Base-by-base conservation (phyloP, 2,113 vertebrate genomes). In the Excalfactoria chinensis region DNA sequence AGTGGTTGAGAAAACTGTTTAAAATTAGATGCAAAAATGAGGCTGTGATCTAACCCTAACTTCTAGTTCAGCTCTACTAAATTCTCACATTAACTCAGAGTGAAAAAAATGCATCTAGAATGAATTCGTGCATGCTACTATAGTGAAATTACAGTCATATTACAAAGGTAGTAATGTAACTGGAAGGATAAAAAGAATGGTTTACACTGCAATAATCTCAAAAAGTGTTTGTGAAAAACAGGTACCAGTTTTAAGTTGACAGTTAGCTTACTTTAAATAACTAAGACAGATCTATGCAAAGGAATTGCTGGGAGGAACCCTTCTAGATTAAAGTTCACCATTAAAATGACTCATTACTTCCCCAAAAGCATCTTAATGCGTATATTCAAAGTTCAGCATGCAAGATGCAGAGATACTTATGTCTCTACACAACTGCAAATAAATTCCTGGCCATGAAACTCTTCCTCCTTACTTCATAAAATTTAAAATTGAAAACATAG, bases 141-240 rank as follows among this genome's bases (percentile, higher is more conserved):
- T 56, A 91, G 40, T 12, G 9, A 64, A 88, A 94, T 63, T 79
- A 92, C 35, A 86, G 34, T 32, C 82, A 35, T 59, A n/a, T 23
- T 83, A 71, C 25, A 86, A 83, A 95, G 72, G 68, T 75, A 80
- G 19, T 25, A 76, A 26, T n/a, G 8, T 22, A 89, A 93, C 9
- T 35, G 22, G 41, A 37, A 41, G 21, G 25, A 87, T 87, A 70
- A 46, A 66, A 91, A 91, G 88, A 32, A n/a, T 82, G 68, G 64
- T 71, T 91, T 91, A 89, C 79, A 86, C 72, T 56, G 32, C 51
- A 71, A 13, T 53, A 90, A 81, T 15, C 37, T 59, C 83, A 93
- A 37, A 73, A 91, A 70, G 71, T 22, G 43, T 18, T 89, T 41
- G 83, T 74, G 64, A 76, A 46, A 79, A 91, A 58, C 74, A 89